Evolutionary conservation across 2,888 invertebrate species (phyloP).

Genomic region (Brassicogethes aeneus): DNA sequence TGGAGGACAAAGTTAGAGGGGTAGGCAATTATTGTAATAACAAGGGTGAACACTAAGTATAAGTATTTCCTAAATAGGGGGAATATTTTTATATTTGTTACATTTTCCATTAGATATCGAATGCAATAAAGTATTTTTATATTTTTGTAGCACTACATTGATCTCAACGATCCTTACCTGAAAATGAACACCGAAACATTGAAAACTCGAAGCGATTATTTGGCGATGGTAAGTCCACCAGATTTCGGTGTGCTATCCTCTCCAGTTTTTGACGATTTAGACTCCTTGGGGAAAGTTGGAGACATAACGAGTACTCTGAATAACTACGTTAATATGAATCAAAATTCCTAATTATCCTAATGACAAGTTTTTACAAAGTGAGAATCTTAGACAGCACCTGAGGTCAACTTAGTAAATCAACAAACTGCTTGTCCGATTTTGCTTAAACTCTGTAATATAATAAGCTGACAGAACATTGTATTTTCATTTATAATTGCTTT

Average conservation of each 20-base stretch:
- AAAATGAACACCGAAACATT: constrained; percentile 55
- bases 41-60: too few relatives aligned
- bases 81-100: too few relatives aligned
- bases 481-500: too few relatives aligned
- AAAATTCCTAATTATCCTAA: too few relatives aligned
- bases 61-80: too few relatives aligned
- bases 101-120: too few relatives aligned
- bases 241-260: constrained; percentile 58
- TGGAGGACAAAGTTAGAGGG: constrained; percentile 70
- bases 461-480: too few relatives aligned
- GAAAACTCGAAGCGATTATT: constrained; percentile 56
- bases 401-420: too few relatives aligned
- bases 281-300: constrained; percentile 34
- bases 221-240: constrained; percentile 69
- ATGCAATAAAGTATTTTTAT: constrained; percentile 4
- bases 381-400: too few relatives aligned
- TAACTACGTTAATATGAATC: constrained; percentile 48
- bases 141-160: constrained; percentile 72
- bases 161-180: constrained; percentile 71
- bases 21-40: constrained; percentile 43
- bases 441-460: too few relatives aligned
- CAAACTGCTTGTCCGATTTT: too few relatives aligned
- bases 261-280: constrained; percentile 44
- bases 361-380: too few relatives aligned
- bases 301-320: constrained; percentile 35